A percentile compares a stretch with the other conserved stretches of the same genome.
phyloP scores from a whole-genome alignment of 2,113 vertebrate species.

The Brachypteracias leptosomus region DNA sequence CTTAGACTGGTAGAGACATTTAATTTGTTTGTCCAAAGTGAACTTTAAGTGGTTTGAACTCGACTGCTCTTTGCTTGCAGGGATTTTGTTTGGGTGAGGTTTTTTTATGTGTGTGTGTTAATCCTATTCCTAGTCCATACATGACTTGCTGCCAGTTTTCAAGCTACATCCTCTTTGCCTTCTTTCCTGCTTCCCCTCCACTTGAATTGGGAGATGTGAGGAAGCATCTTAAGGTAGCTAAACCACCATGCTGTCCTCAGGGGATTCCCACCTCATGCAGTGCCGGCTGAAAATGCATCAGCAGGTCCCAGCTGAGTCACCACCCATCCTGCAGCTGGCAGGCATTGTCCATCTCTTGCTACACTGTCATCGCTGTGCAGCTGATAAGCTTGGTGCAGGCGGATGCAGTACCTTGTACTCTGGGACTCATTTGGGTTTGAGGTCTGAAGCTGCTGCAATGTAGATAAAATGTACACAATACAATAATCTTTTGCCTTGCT shows the following conservation, averaged over 20 bases:
- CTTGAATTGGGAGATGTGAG: fast-evolving
- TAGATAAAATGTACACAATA: not conserved
- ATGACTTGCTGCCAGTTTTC: not conserved
- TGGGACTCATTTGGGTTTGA: not conserved
- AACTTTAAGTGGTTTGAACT: not conserved
- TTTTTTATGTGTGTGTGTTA: not conserved
- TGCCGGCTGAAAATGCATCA: not conserved
- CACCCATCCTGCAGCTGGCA: not conserved
- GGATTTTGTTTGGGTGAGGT: not conserved
- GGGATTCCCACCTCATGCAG: not conserved
- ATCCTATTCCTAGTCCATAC: not conserved
- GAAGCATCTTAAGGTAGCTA: not conserved
- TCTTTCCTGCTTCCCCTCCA: not conserved
- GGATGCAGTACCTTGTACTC: fast-evolving
- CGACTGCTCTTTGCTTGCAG: not conserved
- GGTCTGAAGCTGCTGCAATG: not conserved
- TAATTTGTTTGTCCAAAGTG: not conserved
- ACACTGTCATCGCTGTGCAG: not conserved
- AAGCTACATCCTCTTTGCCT: not conserved
- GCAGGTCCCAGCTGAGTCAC: not conserved
- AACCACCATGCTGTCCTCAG: not conserved
- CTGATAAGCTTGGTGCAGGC: not conserved
- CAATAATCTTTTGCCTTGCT: not conserved
- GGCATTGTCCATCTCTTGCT: fast-evolving
- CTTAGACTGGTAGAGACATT: not conserved